Conservation (phyloP, 2,797 vertebrate species). For the Hafferia zeledoni region DNA sequence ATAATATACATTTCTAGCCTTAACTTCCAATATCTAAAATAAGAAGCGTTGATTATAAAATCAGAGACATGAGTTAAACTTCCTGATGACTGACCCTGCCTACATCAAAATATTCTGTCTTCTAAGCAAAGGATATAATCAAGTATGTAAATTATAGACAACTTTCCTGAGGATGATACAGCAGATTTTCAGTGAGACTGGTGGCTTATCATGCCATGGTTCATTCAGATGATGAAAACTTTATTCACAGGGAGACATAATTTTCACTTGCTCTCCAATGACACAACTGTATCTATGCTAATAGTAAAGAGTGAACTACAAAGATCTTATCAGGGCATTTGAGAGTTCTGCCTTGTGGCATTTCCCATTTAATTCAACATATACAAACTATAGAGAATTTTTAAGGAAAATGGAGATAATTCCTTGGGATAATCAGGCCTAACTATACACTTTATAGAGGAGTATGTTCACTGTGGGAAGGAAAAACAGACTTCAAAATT, state of each 20-base stretch:
- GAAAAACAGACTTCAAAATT: background rate
- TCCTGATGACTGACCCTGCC: background rate
- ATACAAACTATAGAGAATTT: background rate
- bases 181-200: background rate
- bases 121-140: background rate
- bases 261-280: background rate
- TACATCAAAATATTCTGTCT: background rate
- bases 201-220: background rate
- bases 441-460: background rate
- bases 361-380: constrained; percentile 2
- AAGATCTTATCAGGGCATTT: background rate
- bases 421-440: background rate
- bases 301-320: background rate
- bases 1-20: background rate
- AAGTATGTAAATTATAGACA: background rate
- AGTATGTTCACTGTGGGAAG: background rate
- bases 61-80: background rate
- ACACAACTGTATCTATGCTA: background rate
- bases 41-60: background rate
- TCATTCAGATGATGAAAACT: background rate
- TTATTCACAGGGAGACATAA: background rate
- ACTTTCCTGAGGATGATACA: background rate
- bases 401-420: background rate
- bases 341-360: background rate
- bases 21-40: background rate